These are phyloP conservation scores for Nebria ingens DNA, from an alignment of 1,140 invertebrate species.

Conservation along the genomic window DNA sequence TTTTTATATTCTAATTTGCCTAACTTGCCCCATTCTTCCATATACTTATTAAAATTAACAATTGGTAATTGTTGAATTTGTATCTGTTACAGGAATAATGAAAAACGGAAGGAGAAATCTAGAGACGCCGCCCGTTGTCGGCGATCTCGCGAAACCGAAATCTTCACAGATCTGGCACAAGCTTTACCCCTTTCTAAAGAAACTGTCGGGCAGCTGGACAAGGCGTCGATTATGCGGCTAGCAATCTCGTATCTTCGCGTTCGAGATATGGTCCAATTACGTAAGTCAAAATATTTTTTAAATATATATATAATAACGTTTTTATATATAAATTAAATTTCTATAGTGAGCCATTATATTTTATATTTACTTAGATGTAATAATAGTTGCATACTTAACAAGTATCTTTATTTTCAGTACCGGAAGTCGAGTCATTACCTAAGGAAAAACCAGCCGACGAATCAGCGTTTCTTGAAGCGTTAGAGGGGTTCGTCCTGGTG, in stretches of 20 bases:
- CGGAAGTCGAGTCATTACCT: constrained; percentile 32
- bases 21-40: no score
- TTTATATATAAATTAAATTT: no score
- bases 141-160: constrained; percentile 86
- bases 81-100: constrained; percentile 69
- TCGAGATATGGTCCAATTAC: constrained; percentile 64
- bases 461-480: constrained; percentile 58
- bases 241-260: constrained; percentile 83
- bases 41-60: no score
- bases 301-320: no score
- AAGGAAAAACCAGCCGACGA: constrained; percentile 39
- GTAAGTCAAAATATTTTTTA: constrained; percentile 43
- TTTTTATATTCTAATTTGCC: no score
- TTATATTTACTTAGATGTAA: no score
- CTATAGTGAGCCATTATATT: no score
- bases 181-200: constrained; percentile 67
- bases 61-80: constrained; percentile 14
- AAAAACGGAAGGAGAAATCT: constrained; percentile 94
- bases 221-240: constrained; percentile 91
- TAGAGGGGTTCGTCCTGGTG: constrained; percentile 82
- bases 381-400: no score
- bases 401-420: no score
- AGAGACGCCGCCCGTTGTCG: constrained; percentile 86
- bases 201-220: constrained; percentile 79
- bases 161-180: constrained; percentile 78